These are phyloP conservation scores for Muscicapa striata DNA, from an alignment of 2,797 vertebrate genomes.

Conservation along the genomic window DNA sequence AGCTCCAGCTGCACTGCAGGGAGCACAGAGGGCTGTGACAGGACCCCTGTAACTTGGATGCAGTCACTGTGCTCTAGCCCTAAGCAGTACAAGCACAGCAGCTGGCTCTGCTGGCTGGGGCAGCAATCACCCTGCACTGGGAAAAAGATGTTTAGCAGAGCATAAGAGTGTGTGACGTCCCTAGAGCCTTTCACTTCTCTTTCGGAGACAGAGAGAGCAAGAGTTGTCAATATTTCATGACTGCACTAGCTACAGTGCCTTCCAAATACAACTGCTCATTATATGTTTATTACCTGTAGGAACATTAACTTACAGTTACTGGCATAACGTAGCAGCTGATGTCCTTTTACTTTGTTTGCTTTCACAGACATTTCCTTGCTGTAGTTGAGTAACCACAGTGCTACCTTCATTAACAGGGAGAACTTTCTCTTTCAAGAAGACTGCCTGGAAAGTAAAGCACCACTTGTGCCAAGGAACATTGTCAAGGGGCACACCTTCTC, in stretches of 20 bases:
- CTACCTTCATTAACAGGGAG: slow-evolving; percentile 1
- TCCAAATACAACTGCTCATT: not conserved
- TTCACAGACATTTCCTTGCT: slow-evolving; percentile 6
- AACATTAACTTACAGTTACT: slow-evolving; percentile 11
- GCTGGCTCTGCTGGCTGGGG: not conserved
- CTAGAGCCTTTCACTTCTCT: not conserved
- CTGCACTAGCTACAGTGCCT: not conserved
- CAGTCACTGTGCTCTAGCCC: not conserved
- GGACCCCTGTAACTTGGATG: not conserved
- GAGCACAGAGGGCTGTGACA: not conserved
- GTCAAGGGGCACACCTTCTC: not conserved
- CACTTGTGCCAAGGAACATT: not conserved
- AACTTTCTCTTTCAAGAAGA: slow-evolving; percentile 39
- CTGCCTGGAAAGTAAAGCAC: slow-evolving; percentile 14
- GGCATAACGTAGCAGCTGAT: not conserved
- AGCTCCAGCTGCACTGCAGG: not conserved
- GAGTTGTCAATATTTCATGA: not conserved
- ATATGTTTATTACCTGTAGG: not conserved
- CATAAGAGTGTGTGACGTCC: not conserved
- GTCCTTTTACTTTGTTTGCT: not conserved
- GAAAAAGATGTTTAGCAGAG: not conserved
- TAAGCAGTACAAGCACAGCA: not conserved
- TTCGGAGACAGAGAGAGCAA: not conserved
- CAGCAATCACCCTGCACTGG: not conserved
- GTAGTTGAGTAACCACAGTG: not conserved